Conservation (phyloP, 2,797 vertebrate genomes). For the Chiroxiphia lanceolata region DNA sequence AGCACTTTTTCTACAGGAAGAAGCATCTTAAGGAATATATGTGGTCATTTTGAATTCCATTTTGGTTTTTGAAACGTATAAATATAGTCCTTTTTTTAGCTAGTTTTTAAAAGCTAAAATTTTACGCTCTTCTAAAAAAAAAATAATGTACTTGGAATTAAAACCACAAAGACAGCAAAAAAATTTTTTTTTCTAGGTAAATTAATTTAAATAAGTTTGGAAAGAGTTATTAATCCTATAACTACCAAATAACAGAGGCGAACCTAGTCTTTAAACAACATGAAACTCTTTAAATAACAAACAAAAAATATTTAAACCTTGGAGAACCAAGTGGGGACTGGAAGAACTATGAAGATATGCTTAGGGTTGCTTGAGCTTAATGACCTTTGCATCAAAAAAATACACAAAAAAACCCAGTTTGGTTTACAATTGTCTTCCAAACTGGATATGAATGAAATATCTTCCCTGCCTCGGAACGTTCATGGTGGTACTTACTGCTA, state of each 20-base stretch:
- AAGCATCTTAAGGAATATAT: background rate
- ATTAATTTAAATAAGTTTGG: background rate
- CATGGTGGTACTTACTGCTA: background rate
- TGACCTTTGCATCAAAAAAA: background rate
- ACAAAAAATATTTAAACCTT: background rate
- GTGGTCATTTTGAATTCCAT: background rate
- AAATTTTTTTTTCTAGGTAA: background rate
- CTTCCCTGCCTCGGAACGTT: background rate
- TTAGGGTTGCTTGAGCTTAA: background rate
- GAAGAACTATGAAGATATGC: background rate
- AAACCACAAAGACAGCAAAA: background rate
- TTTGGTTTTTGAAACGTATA: slow-evolving; percentile 20
- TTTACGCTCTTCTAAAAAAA: background rate
- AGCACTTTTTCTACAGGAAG: background rate
- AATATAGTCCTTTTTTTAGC: slow-evolving; percentile 3
- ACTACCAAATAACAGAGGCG: background rate
- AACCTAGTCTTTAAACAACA: background rate
- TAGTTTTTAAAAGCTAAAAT: background rate
- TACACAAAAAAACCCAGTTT: background rate
- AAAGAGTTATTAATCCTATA: background rate
- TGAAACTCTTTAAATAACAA: background rate
- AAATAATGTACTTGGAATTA: background rate
- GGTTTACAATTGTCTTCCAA: background rate
- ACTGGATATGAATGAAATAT: background rate
- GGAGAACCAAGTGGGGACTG: background rate